Conservation (phyloP, 30 jellyfish, hydroid and myxozoan genomes). For the Chironex yamaguchii region DNA sequence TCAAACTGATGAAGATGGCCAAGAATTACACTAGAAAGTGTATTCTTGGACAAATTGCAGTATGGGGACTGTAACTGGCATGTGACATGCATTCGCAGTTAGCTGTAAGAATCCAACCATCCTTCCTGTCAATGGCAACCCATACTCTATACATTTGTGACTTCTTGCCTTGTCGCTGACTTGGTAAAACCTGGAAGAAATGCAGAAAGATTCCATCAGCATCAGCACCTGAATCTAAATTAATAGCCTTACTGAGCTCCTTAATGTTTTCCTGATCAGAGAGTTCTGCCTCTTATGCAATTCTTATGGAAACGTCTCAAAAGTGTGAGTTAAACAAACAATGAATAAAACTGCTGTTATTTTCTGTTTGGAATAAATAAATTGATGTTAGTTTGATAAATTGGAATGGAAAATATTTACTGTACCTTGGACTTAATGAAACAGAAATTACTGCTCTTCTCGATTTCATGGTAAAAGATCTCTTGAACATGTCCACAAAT, state of each 20-base stretch:
- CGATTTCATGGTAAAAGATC: neutral
- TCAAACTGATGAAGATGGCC: too few relatives aligned
- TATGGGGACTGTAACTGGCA: too few relatives aligned
- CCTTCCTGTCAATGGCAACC: neutral
- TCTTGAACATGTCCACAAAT: constrained; percentile 26
- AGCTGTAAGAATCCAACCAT: constrained; percentile 22
- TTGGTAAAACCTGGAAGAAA: constrained; percentile 23
- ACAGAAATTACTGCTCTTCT: constrained; percentile 3
- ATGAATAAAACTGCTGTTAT: neutral
- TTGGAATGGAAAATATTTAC: neutral
- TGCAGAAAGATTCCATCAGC: too few relatives aligned
- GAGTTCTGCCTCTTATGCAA: neutral
- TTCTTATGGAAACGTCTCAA: neutral
- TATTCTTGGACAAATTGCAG: too few relatives aligned
- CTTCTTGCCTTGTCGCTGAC: constrained; percentile 29
- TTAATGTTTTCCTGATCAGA: neutral
- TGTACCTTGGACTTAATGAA: constrained; percentile 30
- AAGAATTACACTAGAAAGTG: too few relatives aligned
- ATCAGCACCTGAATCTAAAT: too few relatives aligned
- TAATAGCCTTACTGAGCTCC: too few relatives aligned
- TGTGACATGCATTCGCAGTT: constrained; percentile 9
- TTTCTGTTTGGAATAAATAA: neutral
- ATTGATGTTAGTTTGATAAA: neutral
- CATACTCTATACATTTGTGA: constrained; percentile 6
- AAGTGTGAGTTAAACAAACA: neutral